Percentiles rank a stretch among this genome's conserved stretches.
Evolutionary conservation across 2,888 invertebrate species (phyloP).

Genomic region (Trissonchulus latispiculum): DNA sequence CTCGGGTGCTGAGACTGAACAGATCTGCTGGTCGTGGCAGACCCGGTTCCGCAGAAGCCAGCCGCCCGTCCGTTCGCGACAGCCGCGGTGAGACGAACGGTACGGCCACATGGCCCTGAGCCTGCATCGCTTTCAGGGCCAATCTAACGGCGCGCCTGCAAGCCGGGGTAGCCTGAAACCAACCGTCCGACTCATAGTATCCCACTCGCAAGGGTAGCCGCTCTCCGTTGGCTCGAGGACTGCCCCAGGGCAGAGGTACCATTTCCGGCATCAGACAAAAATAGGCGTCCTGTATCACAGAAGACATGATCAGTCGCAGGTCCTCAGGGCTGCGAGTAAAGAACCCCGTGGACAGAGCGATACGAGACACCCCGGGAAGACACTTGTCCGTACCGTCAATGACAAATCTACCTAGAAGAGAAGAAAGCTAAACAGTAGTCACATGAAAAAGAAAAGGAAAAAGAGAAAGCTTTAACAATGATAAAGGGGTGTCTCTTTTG

Average conservation of each 20-base stretch:
- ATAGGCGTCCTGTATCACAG: slow-evolving; percentile 12
- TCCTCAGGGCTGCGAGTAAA: slow-evolving; percentile 30
- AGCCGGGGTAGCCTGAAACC: slow-evolving; percentile 44
- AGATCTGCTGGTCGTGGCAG: neutral
- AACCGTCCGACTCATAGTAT: slow-evolving; percentile 43
- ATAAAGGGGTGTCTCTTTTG: too few relatives aligned
- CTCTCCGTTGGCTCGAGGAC: neutral
- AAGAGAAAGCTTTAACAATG: too few relatives aligned
- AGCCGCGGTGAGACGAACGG: slow-evolving; percentile 19
- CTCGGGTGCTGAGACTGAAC: neutral
- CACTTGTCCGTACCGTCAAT: slow-evolving; percentile 30
- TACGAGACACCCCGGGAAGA: slow-evolving; percentile 36
- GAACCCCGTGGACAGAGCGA: slow-evolving; percentile 35
- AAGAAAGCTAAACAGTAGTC: neutral
- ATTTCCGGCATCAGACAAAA: neutral
- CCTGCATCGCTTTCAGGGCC: slow-evolving; percentile 34
- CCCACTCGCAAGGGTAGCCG: slow-evolving; percentile 37
- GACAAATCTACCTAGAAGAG: neutral
- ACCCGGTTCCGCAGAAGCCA: neutral
- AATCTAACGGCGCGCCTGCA: slow-evolving; percentile 36
- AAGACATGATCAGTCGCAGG: neutral
- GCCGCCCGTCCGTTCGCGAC: too few relatives aligned
- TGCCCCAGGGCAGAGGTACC: neutral
- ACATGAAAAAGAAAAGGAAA: too few relatives aligned
- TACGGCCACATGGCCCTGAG: slow-evolving; percentile 36